phyloP scores from a whole-genome alignment of 92 coral and sea anemone species.

The Montipora capitata region DNA sequence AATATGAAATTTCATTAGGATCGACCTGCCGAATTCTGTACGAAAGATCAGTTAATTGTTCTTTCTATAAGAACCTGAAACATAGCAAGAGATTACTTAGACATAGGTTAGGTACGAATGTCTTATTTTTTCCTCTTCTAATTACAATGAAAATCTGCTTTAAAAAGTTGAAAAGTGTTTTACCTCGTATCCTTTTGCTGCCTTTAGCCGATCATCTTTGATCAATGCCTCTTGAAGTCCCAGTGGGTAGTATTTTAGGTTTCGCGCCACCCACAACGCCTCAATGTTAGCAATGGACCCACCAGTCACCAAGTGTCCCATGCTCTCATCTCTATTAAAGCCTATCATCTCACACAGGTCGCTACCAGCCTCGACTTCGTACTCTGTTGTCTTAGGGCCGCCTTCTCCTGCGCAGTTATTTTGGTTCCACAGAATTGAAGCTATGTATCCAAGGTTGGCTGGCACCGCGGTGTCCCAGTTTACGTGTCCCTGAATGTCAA shows the following conservation, averaged over 20 bases:
- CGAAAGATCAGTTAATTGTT: no score
- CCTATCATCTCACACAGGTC: constrained; percentile 95
- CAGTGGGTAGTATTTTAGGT: constrained; percentile 86
- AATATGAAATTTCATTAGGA: no score
- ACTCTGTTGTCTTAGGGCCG: constrained; percentile 78
- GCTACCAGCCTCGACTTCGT: constrained; percentile 80
- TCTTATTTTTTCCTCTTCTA: no score
- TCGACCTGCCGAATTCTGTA: no score
- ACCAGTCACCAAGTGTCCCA: constrained; percentile 85
- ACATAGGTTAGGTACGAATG: no score
- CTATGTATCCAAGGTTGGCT: constrained; percentile 88
- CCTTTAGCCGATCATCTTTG: constrained; percentile 41
- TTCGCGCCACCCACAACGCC: constrained; percentile 94
- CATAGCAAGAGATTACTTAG: no score
- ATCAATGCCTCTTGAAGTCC: constrained; percentile 86
- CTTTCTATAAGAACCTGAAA: no score
- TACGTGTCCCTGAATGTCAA: constrained; percentile 83
- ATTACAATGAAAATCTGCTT: no score
- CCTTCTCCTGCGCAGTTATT: constrained; percentile 87
- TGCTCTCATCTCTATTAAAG: constrained; percentile 65
- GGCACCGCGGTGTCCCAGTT: constrained; percentile 92
- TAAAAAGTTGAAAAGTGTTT: no score
- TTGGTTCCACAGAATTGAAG: constrained; percentile 88
- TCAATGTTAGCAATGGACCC: constrained; percentile 96
- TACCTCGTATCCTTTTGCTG: constrained; percentile 37